Conservation (phyloP, 1,140 invertebrate species). For the Zaprionus kolodkinae region DNA sequence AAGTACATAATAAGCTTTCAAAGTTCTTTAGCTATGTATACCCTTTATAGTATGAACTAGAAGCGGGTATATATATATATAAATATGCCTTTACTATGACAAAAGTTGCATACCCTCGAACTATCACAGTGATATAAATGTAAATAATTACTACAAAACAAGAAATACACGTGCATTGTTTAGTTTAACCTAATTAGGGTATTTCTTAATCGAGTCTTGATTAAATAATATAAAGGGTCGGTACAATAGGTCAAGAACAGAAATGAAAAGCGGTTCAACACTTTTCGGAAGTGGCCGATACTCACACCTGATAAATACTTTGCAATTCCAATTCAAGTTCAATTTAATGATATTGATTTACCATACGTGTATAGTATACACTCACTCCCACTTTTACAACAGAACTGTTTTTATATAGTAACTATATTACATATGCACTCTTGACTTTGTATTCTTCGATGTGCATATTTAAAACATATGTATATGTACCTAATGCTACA, state of each 20-base stretch:
- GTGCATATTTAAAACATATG: background rate
- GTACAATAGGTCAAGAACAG: constrained; percentile 25
- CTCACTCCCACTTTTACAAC: constrained; percentile 36
- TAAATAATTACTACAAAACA: too few relatives aligned
- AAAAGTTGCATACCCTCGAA: background rate
- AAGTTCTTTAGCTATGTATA: constrained; percentile 18
- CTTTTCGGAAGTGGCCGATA: constrained; percentile 37
- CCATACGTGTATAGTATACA: constrained; percentile 3
- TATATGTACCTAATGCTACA: background rate
- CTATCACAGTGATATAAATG: too few relatives aligned
- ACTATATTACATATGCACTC: background rate
- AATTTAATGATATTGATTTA: constrained; percentile 14
- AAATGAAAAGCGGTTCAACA: constrained; percentile 54
- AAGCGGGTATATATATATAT: background rate
- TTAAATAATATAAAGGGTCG: background rate
- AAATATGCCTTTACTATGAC: background rate
- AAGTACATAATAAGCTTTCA: constrained; percentile 26
- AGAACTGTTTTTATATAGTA: background rate
- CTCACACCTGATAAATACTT: constrained; percentile 13
- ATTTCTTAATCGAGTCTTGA: constrained; percentile 5
- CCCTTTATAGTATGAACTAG: background rate
- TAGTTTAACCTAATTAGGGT: background rate
- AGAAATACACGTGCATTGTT: background rate
- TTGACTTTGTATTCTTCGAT: background rate
- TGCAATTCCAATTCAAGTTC: constrained; percentile 48